Percentiles rank a stretch among this genome's conserved stretches.
These are phyloP conservation scores for Drosophila albomicans DNA, from an alignment of 1,140 invertebrate species.

Conservation along the genomic window DNA sequence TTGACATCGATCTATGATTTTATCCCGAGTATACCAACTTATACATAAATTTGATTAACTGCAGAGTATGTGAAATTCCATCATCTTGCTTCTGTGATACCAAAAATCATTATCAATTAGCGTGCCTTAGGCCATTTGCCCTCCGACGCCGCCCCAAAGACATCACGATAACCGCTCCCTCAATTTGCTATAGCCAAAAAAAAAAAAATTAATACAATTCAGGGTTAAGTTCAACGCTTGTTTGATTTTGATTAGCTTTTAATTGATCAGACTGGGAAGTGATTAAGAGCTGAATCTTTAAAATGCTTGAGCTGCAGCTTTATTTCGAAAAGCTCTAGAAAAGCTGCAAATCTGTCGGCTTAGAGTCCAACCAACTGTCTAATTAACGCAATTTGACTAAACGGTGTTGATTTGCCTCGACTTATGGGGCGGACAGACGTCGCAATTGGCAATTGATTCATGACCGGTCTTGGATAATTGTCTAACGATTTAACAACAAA, in stretches of 20 bases:
- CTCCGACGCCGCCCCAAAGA: not conserved
- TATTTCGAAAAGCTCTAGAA: conserved; percentile 16
- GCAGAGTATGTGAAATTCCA: not conserved
- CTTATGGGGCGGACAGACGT: conserved; percentile 39
- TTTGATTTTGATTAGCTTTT: conserved; percentile 37
- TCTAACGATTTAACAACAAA: conserved; percentile 18
- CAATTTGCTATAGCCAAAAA: not conserved
- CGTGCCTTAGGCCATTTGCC: not conserved
- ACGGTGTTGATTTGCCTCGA: conserved; percentile 26
- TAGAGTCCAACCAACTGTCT: not conserved
- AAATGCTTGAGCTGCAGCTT: conserved; percentile 4
- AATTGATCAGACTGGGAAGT: conserved; percentile 28
- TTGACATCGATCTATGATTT: too few relatives aligned
- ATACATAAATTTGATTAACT: too few relatives aligned
- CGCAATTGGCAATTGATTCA: conserved; percentile 25
- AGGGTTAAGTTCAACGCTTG: conserved; percentile 13
- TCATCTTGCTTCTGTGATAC: not conserved
- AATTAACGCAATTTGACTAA: conserved; percentile 46
- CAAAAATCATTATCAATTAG: conserved; percentile 5
- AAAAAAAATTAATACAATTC: not conserved
- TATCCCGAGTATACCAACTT: too few relatives aligned
- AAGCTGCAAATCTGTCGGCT: conserved; percentile 2
- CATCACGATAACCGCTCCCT: not conserved
- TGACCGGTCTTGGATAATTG: conserved; percentile 29
- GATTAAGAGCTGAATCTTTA: conserved; percentile 8